A percentile compares a stretch with the other conserved stretches of the same genome.
phyloP scores from a whole-genome alignment of 2,797 vertebrate species.

The Avahi laniger region DNA sequence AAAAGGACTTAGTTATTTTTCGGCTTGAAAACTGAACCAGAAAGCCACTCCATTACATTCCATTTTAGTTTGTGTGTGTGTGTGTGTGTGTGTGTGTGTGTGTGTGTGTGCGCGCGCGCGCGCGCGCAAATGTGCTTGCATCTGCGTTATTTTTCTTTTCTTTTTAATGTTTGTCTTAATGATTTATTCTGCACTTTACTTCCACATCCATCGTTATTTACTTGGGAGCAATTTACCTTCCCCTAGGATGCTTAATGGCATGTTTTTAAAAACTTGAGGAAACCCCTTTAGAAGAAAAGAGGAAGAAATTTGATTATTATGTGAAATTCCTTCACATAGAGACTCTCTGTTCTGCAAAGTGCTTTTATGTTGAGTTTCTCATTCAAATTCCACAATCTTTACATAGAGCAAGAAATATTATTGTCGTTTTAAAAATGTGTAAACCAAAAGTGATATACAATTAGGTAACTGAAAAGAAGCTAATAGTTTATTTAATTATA shows the following conservation, averaged over 20 bases:
- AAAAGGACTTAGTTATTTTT: neutral
- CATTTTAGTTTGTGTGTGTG: neutral
- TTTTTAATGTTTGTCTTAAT: neutral
- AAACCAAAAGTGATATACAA: neutral
- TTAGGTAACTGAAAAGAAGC: neutral
- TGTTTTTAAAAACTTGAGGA: neutral
- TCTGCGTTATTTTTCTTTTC: neutral
- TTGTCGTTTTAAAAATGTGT: neutral
- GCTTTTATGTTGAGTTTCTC: neutral
- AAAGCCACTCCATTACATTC: neutral
- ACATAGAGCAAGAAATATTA: neutral
- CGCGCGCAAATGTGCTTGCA: rapidly evolving
- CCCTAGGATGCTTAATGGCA: neutral
- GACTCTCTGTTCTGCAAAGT: neutral
- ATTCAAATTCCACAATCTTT: neutral
- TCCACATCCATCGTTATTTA: neutral
- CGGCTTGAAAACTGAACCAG: neutral
- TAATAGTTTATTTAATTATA: neutral
- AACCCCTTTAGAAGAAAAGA: neutral
- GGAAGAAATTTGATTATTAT: neutral
- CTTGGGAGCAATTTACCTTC: neutral
- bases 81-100: neutral
- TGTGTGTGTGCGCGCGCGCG: no score
- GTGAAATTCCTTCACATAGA: neutral
- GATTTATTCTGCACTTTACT: neutral